These are phyloP conservation scores for Sorex maritimensis DNA, from an alignment of 2,797 vertebrate genomes.

Conservation along the genomic window DNA sequence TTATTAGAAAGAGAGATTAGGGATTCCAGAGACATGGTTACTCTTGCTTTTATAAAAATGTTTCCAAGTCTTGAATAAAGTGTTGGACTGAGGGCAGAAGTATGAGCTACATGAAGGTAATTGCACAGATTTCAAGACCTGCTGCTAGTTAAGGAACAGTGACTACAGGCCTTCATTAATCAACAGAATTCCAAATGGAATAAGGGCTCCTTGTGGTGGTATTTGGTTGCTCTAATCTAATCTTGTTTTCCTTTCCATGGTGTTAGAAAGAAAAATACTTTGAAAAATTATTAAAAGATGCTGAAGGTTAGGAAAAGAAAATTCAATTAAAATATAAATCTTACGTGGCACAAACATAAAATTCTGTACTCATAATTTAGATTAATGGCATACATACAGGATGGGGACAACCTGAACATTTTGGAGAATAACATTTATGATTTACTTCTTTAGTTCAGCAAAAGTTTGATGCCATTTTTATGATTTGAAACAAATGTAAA, in stretches of 20 bases:
- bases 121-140: neutral
- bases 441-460: neutral
- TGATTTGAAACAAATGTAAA: neutral
- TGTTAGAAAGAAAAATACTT: neutral
- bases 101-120: neutral
- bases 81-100: neutral
- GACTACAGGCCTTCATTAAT: neutral
- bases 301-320: neutral
- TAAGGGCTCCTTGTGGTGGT: neutral
- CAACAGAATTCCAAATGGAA: neutral
- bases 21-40: neutral
- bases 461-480: no score
- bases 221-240: neutral
- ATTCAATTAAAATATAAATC: conserved; percentile 4
- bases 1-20: conserved; percentile 45
- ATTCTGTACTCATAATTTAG: conserved; percentile 4
- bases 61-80: neutral
- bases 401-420: neutral
- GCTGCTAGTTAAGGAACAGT: neutral
- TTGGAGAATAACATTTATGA: neutral
- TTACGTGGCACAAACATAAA: conserved; percentile 49
- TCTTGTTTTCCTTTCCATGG: neutral
- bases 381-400: neutral
- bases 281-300: conserved; percentile 17
- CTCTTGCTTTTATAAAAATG: neutral